phyloP scores from a whole-genome alignment of 2,113 vertebrate species.

The Nannospalax galili region DNA sequence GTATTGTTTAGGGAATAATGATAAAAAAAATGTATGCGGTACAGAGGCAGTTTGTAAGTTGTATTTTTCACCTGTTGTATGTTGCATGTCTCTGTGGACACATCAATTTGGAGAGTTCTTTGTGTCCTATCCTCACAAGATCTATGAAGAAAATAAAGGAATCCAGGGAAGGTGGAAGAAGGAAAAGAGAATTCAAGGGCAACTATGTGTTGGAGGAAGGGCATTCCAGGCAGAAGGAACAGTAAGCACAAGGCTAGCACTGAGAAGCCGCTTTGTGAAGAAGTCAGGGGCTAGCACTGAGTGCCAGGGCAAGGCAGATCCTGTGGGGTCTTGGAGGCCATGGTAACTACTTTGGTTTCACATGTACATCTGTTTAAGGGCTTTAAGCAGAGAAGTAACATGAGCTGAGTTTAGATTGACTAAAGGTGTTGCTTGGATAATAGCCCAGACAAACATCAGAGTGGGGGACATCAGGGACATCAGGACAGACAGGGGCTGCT shows the following conservation, averaged over 20 bases:
- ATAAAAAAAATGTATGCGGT: background rate
- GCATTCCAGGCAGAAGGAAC: background rate
- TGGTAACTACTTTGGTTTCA: background rate
- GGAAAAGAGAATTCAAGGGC: background rate
- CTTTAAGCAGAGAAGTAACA: background rate
- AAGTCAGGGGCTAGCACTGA: background rate
- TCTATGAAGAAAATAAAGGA: background rate
- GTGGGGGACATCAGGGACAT: too few species aligned
- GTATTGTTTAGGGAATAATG: background rate
- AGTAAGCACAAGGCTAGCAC: background rate
- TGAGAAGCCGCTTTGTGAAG: background rate
- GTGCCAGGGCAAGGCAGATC: background rate
- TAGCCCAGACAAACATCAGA: background rate
- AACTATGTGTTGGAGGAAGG: background rate
- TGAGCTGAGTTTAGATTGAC: background rate
- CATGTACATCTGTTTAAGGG: background rate
- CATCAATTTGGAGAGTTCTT: background rate
- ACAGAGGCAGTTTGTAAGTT: background rate
- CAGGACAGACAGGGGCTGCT: too few species aligned
- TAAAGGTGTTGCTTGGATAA: background rate
- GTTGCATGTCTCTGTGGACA: background rate
- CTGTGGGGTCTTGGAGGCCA: background rate
- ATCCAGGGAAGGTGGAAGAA: background rate
- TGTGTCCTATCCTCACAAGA: background rate
- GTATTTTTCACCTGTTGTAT: background rate